A percentile compares a stretch with the other conserved stretches of the same genome.
phyloP scores from a whole-genome alignment of 2,888 invertebrate genomes.

The Apantesis nais region DNA sequence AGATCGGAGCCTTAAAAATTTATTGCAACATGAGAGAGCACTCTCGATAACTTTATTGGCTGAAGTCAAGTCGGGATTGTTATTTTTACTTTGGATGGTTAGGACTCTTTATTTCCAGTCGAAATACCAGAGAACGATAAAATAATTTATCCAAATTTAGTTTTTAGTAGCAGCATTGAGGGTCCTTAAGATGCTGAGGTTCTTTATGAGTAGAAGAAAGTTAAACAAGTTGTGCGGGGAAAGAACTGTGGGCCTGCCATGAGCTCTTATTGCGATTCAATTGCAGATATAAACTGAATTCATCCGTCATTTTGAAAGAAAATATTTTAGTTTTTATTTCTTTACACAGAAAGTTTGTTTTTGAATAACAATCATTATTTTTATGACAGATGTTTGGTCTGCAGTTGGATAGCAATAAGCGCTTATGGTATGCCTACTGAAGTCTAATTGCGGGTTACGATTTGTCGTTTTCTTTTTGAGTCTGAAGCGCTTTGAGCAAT shows the following conservation, averaged over 20 bases:
- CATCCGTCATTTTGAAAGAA: too few relatives aligned
- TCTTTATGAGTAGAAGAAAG: neutral
- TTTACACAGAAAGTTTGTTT: too few relatives aligned
- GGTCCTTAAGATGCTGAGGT: neutral
- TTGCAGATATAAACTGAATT: too few relatives aligned
- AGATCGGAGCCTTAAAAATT: neutral
- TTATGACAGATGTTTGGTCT: too few relatives aligned
- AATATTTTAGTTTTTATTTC: too few relatives aligned
- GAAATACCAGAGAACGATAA: neutral
- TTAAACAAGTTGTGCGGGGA: neutral
- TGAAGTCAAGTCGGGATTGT: neutral
- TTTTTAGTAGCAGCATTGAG: neutral
- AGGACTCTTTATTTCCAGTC: neutral
- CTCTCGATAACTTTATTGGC: neutral
- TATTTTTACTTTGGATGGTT: neutral
- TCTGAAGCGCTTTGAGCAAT: constrained; percentile 11
- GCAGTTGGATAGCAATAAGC: too few relatives aligned
- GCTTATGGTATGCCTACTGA: too few relatives aligned
- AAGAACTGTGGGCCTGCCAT: too few relatives aligned
- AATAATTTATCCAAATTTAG: neutral
- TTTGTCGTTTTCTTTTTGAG: neutral
- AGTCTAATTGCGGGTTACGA: constrained; percentile 2
- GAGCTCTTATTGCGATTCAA: too few relatives aligned
- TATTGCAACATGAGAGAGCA: neutral
- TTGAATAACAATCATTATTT: too few relatives aligned